Base-by-base conservation (phyloP, 2,113 vertebrate species). In the Amphiprion percula region DNA sequence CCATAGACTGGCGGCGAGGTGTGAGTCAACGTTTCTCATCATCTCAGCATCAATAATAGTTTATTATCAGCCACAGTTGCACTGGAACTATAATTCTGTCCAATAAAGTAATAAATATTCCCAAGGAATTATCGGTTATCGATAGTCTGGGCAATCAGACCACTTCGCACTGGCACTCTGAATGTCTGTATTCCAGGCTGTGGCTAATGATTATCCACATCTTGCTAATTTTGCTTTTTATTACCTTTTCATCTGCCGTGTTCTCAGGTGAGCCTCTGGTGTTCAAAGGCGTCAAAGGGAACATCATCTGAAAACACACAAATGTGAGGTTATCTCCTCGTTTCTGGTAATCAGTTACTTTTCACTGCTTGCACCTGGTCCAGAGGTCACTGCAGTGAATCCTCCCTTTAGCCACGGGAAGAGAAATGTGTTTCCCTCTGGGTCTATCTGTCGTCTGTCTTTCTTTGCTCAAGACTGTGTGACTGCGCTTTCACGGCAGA, bases 271-370 rank as follows among this genome's bases (percentile, higher is more conserved):
- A 56, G 12, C 30, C 11, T 58, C 1, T 60, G 17, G 4, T 62
- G 21, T 16, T 30, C 0, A 52, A 72, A 62, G 2, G 16, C 61
- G 56, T 30, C 3, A 46, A 10, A 65, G 44, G 21, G 10, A 10
- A 26, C 15, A 3, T 7, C 14, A 16, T 21, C 3, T 62, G 55
- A 50, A 62, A 65, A 46, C 21, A 15, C 26, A 53, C 0, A 68
- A 58, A 62, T 21, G n/a, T 26, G 44, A 56, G 0, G 15, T 72
- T 74, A 80, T 78, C 55, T 49, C 1, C 2, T 0, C 2, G 0
- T 37, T 15, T 72, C 49, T 44, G 73, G 0, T 3, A 88, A 87
- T 87, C 77, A 79, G 65, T 86, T 44, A 75, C 87, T 79, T 44
- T 17, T 2, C 28, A 4, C 1, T 1, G 52, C 12, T 71, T 14